Percentiles rank a stretch among this genome's conserved stretches.
phyloP scores from a whole-genome alignment of 2,888 invertebrate species.

The Lepidocyrtinus sp. region DNA sequence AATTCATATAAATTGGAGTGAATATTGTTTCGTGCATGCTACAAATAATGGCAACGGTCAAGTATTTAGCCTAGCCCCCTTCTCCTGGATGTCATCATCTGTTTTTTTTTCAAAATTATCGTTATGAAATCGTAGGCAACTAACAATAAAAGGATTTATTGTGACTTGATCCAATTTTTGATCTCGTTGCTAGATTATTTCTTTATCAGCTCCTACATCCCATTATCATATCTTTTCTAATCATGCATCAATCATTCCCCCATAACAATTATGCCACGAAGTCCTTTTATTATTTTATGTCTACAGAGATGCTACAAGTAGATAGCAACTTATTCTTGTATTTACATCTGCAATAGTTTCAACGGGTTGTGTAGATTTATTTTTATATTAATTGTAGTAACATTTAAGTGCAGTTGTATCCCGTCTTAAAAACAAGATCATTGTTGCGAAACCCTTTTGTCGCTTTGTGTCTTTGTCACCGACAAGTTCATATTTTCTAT shows the following conservation, averaged over 20 bases:
- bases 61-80: neutral
- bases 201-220: conserved; percentile 7
- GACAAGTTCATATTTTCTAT: neutral
- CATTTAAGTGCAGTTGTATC: conserved; percentile 7
- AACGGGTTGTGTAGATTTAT: neutral
- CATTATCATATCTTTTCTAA: neutral
- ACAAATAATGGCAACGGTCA: neutral
- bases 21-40: neutral
- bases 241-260: neutral
- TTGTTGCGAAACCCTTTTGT: neutral
- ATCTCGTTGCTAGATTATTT: neutral
- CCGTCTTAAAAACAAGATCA: neutral
- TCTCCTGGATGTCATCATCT: neutral
- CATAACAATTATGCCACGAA: neutral
- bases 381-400: conserved; percentile 7
- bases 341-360: neutral
- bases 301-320: neutral
- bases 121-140: neutral
- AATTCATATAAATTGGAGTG: neutral
- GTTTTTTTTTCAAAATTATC: neutral
- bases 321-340: neutral
- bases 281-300: too few relatives aligned
- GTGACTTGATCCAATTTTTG: conserved; percentile 9
- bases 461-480: neutral
- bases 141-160: conserved; percentile 11